Evolutionary conservation across 2,888 invertebrate genomes (phyloP).

Genomic region (Drosophila anomalipes): DNA sequence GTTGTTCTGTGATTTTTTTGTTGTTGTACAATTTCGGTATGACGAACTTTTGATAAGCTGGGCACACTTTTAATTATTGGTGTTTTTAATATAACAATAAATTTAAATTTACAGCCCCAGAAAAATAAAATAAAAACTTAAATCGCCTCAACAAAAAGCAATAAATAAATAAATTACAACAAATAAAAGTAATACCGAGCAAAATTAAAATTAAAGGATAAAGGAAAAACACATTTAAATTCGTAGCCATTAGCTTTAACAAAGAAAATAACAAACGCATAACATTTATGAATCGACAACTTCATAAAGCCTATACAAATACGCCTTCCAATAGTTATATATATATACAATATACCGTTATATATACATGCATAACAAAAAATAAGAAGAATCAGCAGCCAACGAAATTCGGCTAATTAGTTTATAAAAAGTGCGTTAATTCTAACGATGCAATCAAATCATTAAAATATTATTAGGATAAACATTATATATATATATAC

Average conservation of each 20-base stretch:
- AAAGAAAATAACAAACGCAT: slow-evolving; percentile 43
- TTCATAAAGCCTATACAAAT: slow-evolving; percentile 72
- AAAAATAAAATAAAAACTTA: slow-evolving; percentile 26
- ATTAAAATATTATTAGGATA: slow-evolving; percentile 44
- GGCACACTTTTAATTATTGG: slow-evolving; percentile 13
- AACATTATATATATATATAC: slow-evolving; percentile 24
- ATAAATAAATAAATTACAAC: slow-evolving; percentile 41
- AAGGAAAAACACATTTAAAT: slow-evolving; percentile 27
- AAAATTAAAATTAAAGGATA: slow-evolving; percentile 21
- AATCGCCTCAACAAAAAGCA: slow-evolving; percentile 56
- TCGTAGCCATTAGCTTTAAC: slow-evolving; percentile 74
- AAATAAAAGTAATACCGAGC: slow-evolving; percentile 11
- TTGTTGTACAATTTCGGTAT: slow-evolving; percentile 8
- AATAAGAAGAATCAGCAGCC: slow-evolving; percentile 13
- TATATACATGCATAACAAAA: slow-evolving; percentile 41
- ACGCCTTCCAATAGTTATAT: slow-evolving; percentile 77
- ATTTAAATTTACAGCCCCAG: slow-evolving; percentile 46
- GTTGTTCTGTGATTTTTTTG: slow-evolving; percentile 30
- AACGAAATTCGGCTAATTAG: slow-evolving; percentile 26
- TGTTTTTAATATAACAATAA: slow-evolving; percentile 20
- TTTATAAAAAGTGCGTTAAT: slow-evolving; percentile 65
- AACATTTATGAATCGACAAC: slow-evolving; percentile 55
- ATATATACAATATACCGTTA: slow-evolving; percentile 61
- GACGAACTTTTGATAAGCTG: slow-evolving; percentile 30
- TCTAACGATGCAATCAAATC: slow-evolving; percentile 74